A percentile compares a stretch with the other conserved stretches of the same genome.
Evolutionary conservation across 2,888 invertebrate genomes (phyloP).

Genomic region (Andrena bucephala): DNA sequence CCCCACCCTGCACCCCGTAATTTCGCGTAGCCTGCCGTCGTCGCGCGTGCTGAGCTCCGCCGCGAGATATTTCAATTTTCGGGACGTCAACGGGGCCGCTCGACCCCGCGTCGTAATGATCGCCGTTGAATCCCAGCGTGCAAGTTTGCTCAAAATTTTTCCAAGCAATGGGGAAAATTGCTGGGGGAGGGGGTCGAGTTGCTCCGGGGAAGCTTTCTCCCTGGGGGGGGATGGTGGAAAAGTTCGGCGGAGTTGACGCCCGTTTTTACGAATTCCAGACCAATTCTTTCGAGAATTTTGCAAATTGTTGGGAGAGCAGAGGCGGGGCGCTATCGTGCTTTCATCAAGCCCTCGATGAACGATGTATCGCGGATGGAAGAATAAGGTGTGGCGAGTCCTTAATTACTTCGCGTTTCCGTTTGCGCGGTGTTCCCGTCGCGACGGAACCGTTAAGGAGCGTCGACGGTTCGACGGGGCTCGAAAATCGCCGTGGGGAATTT

Average conservation of each 20-base stretch:
- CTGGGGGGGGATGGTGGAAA: not conserved
- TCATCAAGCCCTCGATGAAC: no score
- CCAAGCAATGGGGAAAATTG: not conserved
- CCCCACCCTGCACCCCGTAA: not conserved
- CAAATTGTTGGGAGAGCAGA: no score
- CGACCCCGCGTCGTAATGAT: not conserved
- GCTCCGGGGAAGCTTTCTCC: not conserved
- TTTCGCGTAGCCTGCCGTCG: not conserved
- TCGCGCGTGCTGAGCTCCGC: not conserved
- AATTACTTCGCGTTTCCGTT: not conserved
- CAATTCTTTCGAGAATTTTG: no score
- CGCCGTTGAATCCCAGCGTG: not conserved
- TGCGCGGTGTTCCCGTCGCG: not conserved
- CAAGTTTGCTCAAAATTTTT: conserved; percentile 3
- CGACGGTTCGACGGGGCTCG: not conserved
- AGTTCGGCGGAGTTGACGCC: not conserved
- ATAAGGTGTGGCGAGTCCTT: not conserved
- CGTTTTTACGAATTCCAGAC: no score
- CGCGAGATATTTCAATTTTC: conserved; percentile 34
- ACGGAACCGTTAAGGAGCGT: not conserved
- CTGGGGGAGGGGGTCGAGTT: not conserved
- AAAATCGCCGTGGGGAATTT: conserved; percentile 39
- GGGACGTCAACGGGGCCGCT: conserved; percentile 5
- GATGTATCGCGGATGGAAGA: no score
- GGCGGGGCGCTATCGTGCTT: no score